phyloP scores from a whole-genome alignment of 2,113 vertebrate genomes.

The Dendropsophus ebraccatus region DNA sequence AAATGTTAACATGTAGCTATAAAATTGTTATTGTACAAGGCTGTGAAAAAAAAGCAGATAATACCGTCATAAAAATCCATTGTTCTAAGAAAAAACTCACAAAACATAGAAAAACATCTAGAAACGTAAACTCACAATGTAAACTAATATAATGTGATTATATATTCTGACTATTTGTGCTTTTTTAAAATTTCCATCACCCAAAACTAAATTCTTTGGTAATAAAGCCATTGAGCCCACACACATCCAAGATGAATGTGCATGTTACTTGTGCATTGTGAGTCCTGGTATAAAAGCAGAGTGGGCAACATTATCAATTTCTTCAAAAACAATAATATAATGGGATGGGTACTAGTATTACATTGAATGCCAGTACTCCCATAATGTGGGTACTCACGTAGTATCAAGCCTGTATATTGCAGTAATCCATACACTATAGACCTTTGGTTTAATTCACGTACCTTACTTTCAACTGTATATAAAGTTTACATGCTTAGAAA shows the following conservation, averaged over 20 bases:
- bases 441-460: neutral
- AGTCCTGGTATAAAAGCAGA: neutral
- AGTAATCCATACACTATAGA: neutral
- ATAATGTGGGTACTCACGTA: neutral
- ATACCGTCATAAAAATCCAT: constrained; percentile 32
- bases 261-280: neutral
- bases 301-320: neutral
- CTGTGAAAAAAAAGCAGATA: neutral
- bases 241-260: neutral
- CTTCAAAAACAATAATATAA: neutral
- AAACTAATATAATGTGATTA: constrained; percentile 35
- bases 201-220: constrained; percentile 31
- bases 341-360: neutral
- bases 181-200: neutral
- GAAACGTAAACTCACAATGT: constrained; percentile 26
- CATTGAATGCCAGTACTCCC: neutral
- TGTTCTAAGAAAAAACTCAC: neutral
- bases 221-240: neutral
- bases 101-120: constrained; percentile 39
- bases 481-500: neutral
- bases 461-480: neutral
- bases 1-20: constrained; percentile 8
- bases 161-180: constrained; percentile 30
- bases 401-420: neutral
- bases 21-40: neutral